These are phyloP conservation scores for Xenopus petersii DNA, from an alignment of 2,797 vertebrate genomes.

Conservation along the genomic window DNA sequence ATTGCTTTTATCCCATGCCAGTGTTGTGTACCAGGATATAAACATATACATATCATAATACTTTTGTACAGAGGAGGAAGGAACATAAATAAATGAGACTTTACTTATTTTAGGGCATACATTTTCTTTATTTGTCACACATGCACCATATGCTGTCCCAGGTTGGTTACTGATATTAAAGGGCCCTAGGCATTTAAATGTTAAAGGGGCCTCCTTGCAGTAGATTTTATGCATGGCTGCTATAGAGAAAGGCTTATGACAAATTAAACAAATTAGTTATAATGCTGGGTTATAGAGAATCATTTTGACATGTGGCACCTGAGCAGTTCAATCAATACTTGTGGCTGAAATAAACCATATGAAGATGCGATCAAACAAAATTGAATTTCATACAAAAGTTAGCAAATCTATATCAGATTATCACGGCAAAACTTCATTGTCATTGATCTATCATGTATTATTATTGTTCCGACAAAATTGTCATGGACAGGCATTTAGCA, in stretches of 20 bases:
- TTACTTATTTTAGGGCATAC: not conserved
- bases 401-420: conserved; percentile 77
- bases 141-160: not conserved
- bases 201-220: not conserved
- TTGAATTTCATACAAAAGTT: conserved; percentile 78
- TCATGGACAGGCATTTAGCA: conserved; percentile 69
- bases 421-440: conserved; percentile 76
- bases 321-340: conserved; percentile 70
- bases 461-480: conserved; percentile 72
- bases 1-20: no score
- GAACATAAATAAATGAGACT: not conserved
- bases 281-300: conserved; percentile 60
- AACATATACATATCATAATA: no score
- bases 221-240: conserved; percentile 23
- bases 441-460: conserved; percentile 79
- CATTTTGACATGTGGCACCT: conserved; percentile 69
- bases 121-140: not conserved
- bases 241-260: conserved; percentile 42
- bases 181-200: not conserved
- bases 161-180: not conserved
- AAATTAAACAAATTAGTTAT: conserved; percentile 55
- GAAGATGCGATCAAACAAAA: conserved; percentile 75
- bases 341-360: conserved; percentile 68
- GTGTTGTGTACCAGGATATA: no score
- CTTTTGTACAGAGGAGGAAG: not conserved